Evolutionary conservation across 2,113 vertebrate genomes (phyloP).

Genomic region (Todiramphus chloris): DNA sequence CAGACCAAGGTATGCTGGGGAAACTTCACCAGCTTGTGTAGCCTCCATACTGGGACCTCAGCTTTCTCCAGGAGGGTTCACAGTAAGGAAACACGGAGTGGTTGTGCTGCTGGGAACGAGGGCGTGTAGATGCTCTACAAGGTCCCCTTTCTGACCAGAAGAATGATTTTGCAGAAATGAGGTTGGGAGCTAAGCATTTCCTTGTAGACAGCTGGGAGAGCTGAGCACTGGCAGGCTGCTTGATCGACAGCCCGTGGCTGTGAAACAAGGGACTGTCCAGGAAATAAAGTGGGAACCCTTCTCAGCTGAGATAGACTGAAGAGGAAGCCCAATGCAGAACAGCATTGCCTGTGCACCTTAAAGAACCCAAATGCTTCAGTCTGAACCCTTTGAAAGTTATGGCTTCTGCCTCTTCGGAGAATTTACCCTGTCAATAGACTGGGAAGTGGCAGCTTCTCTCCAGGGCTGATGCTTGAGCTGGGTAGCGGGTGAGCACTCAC

Average conservation of each 20-base stretch:
- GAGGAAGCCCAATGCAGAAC: constrained; percentile 38
- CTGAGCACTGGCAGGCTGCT: background rate
- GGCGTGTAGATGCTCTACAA: background rate
- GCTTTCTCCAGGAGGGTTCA: background rate
- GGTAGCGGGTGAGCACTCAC: background rate
- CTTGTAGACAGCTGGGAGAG: background rate
- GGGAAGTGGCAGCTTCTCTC: background rate
- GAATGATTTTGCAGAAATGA: background rate
- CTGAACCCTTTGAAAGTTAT: background rate
- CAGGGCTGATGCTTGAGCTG: background rate
- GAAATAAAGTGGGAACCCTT: constrained; percentile 26
- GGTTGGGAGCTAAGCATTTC: background rate
- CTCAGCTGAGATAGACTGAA: background rate
- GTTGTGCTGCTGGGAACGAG: background rate
- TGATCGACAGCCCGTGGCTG: accelerated
- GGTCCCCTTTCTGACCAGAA: background rate
- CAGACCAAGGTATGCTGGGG: constrained; percentile 87
- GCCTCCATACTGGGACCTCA: background rate
- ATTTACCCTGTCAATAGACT: background rate
- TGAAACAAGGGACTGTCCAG: constrained; percentile 1
- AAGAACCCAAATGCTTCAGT: background rate
- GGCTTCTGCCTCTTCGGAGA: background rate
- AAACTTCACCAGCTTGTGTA: accelerated
- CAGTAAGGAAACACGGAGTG: background rate
- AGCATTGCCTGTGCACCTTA: background rate